These are phyloP conservation scores for Phainopepla nitens DNA, from an alignment of 2,113 vertebrate genomes.

Conservation along the genomic window DNA sequence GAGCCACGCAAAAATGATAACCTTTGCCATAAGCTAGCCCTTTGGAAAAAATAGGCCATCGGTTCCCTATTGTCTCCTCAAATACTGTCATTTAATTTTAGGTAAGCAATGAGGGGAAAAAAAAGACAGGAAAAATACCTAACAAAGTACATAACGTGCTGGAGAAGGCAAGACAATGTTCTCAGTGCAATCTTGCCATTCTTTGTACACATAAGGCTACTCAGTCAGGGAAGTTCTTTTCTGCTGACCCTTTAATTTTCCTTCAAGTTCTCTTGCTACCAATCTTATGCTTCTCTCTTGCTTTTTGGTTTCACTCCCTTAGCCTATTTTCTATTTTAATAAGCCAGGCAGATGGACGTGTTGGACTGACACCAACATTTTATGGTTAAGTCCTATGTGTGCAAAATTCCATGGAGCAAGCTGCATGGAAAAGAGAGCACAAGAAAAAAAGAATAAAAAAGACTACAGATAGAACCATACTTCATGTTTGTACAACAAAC, in stretches of 20 bases:
- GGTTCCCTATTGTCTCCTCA: background rate
- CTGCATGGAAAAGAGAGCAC: background rate
- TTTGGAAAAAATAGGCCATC: background rate
- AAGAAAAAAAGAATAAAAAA: background rate
- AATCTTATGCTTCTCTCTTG: background rate
- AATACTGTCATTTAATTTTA: background rate
- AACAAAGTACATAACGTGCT: background rate
- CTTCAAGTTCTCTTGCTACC: background rate
- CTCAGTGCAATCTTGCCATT: background rate
- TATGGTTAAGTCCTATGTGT: slow-evolving; percentile 20
- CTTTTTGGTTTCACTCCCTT: background rate
- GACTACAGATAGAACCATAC: background rate
- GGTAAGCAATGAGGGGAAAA: background rate
- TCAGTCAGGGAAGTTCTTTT: background rate
- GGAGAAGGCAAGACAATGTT: background rate
- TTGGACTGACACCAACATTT: slow-evolving; percentile 47
- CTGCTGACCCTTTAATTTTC: background rate
- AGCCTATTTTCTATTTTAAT: slow-evolving; percentile 38
- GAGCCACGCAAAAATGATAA: background rate
- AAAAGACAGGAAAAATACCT: background rate
- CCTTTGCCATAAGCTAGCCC: background rate
- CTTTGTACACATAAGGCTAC: background rate
- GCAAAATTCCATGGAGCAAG: background rate
- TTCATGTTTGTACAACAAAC: background rate
- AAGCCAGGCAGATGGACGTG: slow-evolving; percentile 49